phyloP scores from a whole-genome alignment of 2,888 invertebrate genomes.

The Podabrus alpinus region DNA sequence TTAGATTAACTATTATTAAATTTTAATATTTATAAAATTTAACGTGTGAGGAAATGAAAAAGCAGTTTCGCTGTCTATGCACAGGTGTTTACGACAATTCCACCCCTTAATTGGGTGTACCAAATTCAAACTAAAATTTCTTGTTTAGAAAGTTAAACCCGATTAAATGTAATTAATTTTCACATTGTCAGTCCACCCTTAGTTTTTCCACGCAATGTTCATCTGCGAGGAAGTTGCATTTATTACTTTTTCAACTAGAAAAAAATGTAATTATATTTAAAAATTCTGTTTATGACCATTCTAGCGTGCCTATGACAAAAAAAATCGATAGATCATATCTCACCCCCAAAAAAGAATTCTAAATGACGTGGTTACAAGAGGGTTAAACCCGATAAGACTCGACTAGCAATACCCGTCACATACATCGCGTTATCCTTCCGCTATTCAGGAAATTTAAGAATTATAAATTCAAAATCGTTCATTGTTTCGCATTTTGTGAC shows the following conservation, averaged over 20 bases:
- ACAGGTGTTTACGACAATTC: too few relatives aligned
- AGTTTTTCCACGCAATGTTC: too few relatives aligned
- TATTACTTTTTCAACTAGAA: background rate
- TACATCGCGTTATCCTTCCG: background rate
- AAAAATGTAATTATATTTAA: background rate
- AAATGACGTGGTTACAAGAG: slow-evolving; percentile 18
- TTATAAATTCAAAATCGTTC: background rate
- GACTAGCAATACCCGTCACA: background rate
- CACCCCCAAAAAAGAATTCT: slow-evolving; percentile 14
- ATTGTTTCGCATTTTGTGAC: background rate
- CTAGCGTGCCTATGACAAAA: background rate
- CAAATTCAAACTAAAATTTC: too few relatives aligned
- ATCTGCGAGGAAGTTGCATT: too few relatives aligned
- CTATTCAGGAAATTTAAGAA: background rate
- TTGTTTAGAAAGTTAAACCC: too few relatives aligned
- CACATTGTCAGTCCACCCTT: too few relatives aligned
- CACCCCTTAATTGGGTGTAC: too few relatives aligned
- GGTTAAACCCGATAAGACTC: slow-evolving; percentile 11
- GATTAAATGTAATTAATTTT: too few relatives aligned
- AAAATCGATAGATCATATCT: slow-evolving; percentile 13
- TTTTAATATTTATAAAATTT: too few relatives aligned
- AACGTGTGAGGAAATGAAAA: too few relatives aligned
- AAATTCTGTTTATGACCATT: background rate
- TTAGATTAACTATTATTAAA: too few relatives aligned
- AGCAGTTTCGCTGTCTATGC: too few relatives aligned